Percentiles rank a stretch among this genome's conserved stretches.
Evolutionary conservation across 2,797 vertebrate species (phyloP).

Genomic region (Amblyopsis hoosieri): DNA sequence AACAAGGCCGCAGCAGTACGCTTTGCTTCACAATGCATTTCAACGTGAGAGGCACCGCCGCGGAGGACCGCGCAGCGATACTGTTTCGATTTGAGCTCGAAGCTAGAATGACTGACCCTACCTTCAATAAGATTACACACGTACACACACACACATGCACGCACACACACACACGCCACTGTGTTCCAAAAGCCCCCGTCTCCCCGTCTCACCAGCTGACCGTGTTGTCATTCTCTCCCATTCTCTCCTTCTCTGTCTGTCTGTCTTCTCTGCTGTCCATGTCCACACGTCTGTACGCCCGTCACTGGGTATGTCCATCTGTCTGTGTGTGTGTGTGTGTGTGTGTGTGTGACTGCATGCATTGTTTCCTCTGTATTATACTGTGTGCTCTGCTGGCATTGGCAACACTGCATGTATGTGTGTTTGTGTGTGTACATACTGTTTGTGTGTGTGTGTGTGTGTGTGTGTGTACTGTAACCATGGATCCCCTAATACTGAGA

Average conservation of each 20-base stretch:
- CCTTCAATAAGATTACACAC: too few species aligned
- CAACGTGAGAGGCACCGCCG: too few species aligned
- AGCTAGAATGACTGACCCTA: too few species aligned
- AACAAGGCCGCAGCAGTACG: too few species aligned
- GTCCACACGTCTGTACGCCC: slow-evolving; percentile 50
- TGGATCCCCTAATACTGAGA: too few species aligned
- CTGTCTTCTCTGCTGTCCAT: slow-evolving; percentile 24
- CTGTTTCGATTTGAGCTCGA: too few species aligned
- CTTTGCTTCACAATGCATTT: too few species aligned
- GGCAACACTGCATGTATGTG: background rate
- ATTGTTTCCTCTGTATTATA: slow-evolving; percentile 5
- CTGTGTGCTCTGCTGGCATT: background rate
- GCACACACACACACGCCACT: slow-evolving; percentile 7
- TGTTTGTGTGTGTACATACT: background rate
- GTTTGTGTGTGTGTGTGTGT: slow-evolving; percentile 17
- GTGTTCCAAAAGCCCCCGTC: background rate
- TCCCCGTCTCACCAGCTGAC: slow-evolving; percentile 28
- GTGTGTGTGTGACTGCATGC: slow-evolving; percentile 10
- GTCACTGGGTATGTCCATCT: slow-evolving; percentile 70
- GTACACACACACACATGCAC: background rate
- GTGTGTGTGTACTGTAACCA: background rate
- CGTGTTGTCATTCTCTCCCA: slow-evolving; percentile 48
- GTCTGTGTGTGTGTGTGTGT: slow-evolving; percentile 36
- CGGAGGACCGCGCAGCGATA: too few species aligned
- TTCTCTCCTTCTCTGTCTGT: slow-evolving; percentile 43